phyloP scores from a whole-genome alignment of 53 echinoderm and acorn worm species.

The Apostichopus leukothele region DNA sequence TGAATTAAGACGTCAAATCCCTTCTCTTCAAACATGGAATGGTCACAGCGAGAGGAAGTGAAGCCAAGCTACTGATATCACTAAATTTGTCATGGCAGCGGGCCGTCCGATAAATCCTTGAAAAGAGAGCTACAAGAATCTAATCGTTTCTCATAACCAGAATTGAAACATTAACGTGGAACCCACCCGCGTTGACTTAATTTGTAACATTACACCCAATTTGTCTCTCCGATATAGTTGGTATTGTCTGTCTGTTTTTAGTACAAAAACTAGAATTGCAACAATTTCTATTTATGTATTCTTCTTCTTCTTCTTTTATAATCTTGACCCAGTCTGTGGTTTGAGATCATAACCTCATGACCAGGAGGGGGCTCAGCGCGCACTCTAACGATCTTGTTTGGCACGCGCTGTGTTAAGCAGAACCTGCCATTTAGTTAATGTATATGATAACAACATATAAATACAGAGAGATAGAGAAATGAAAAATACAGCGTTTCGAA shows the following conservation, averaged over 20 bases:
- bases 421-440: no score
- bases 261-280: neutral
- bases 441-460: no score
- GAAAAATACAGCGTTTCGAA: no score
- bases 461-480: no score
- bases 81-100: slow-evolving; percentile 33
- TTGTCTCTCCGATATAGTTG: neutral
- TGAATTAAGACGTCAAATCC: slow-evolving; percentile 17
- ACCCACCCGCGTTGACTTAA: slow-evolving; percentile 40
- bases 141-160: slow-evolving; percentile 27
- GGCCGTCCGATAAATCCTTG: slow-evolving; percentile 3
- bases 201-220: slow-evolving; percentile 16
- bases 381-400: neutral
- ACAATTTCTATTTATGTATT: slow-evolving; percentile 22
- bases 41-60: slow-evolving; percentile 7
- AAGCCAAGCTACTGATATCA: slow-evolving; percentile 11
- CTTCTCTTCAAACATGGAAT: neutral
- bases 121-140: neutral
- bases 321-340: slow-evolving; percentile 13
- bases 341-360: slow-evolving; percentile 24
- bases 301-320: neutral
- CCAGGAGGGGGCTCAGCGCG: neutral
- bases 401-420: neutral
- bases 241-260: slow-evolving; percentile 20
- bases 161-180: slow-evolving; percentile 9